Evolutionary conservation across 2,797 vertebrate genomes (phyloP), one percentile per base, ranked within the genome.

Genomic region (Karalla daura): DNA sequence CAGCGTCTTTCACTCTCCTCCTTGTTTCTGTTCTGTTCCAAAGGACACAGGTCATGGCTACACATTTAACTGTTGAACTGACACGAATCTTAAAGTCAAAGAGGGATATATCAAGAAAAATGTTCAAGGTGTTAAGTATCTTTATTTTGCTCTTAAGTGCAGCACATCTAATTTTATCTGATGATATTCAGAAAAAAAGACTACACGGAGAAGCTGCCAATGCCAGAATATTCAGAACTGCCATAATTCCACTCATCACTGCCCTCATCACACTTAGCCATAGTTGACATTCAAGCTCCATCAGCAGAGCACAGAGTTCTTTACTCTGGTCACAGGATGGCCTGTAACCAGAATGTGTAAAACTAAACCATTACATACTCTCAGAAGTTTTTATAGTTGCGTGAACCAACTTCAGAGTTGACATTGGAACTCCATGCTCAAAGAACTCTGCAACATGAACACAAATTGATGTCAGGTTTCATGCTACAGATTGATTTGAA

Each of bases 51-150:
- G 66, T 83, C 68, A 70, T 72, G 55, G 52, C 71, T 81, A 82
- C 64, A 80, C 32, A 24, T 76, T 83, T 67, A 46, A 56, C 76
- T 89, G 49, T 20, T 23, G 54, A 44, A 69, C 41, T 59, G 76
- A 66, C 12, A 70, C 1, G 6, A 79, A 87, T 81, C 56, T 50
- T 77, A 60, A 80, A 73, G 36, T 47, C 17, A 63, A 67, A 78
- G 18, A 69, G 43, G 43, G 5, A 66, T 59, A 52, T 35, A 52
- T 35, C 37, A 78, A 59, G 43, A 27, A 69, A 80, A 72, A 71
- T 65, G 37, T 70, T 65, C 1, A 2, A 56, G n/a, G 59, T 78
- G 68, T 73, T 71, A 53, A 13, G 11, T 61, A 25, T 62, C 64
- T 40, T 66, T 44, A 69, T 71, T 81, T 73, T 73, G 70, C 23